phyloP scores from a whole-genome alignment of 2,888 invertebrate genomes.

The Monopis laevigella region DNA sequence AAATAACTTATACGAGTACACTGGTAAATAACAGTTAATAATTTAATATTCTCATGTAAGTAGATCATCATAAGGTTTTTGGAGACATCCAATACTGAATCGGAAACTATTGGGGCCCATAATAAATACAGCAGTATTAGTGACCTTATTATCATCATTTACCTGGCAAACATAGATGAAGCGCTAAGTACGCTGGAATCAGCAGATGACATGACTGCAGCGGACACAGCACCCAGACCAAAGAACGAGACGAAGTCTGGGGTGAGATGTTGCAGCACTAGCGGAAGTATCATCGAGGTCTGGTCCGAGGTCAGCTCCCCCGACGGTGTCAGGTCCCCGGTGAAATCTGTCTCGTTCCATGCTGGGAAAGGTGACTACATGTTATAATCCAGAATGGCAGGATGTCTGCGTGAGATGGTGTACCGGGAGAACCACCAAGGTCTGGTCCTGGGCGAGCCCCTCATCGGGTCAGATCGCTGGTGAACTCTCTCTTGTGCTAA shows the following conservation, averaged over 20 bases:
- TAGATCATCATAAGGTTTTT: no score
- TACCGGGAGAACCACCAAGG: no score
- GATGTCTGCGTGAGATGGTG: no score
- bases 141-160: background rate
- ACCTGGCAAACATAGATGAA: slow-evolving; percentile 96
- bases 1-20: no score
- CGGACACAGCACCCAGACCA: slow-evolving; percentile 97
- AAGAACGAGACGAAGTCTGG: slow-evolving; percentile 97
- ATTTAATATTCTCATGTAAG: no score
- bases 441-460: no score
- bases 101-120: no score
- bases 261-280: slow-evolving; percentile 96
- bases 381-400: no score
- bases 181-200: slow-evolving; percentile 98
- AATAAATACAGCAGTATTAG: background rate
- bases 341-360: slow-evolving; percentile 94
- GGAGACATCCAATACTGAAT: no score
- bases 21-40: no score
- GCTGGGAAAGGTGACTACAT: slow-evolving; percentile 60
- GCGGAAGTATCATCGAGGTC: slow-evolving; percentile 94
- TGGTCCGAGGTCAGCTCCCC: slow-evolving; percentile 77
- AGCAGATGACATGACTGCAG: slow-evolving; percentile 99
- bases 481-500: no score
- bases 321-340: slow-evolving; percentile 66
- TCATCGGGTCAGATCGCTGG: no score